Evolutionary conservation across 23 tunicate genomes (phyloP).

Genomic region (Ascidia mentula): DNA sequence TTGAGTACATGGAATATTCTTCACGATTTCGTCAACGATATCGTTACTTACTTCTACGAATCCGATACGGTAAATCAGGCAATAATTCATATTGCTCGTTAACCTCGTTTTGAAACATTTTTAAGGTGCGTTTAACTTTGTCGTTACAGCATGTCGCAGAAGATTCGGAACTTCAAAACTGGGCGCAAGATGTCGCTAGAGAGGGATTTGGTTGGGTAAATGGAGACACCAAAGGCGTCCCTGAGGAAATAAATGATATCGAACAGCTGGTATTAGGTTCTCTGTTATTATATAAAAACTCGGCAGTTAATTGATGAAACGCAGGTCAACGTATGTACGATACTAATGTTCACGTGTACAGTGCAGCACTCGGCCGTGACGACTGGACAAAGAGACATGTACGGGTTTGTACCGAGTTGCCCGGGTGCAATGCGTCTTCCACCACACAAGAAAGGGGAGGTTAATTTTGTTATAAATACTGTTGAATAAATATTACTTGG

Average conservation of each 20-base stretch:
- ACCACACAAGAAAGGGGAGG: conserved; percentile 48
- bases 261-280: conserved; percentile 23
- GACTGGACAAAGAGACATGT: conserved; percentile 2
- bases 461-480: too few species aligned
- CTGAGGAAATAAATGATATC: neutral
- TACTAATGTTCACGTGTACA: conserved; percentile 27
- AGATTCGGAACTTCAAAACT: conserved; percentile 48
- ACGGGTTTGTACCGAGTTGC: conserved; percentile 33
- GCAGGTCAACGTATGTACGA: conserved; percentile 25
- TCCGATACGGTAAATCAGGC: conserved; percentile 33
- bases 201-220: conserved; percentile 35
- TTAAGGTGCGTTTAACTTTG: neutral
- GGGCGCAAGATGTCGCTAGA: conserved; percentile 35
- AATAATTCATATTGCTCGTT: too few species aligned
- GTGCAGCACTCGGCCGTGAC: conserved; percentile 44
- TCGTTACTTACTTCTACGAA: conserved; percentile 31
- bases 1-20: conserved; percentile 36
- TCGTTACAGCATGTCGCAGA: conserved; percentile 31
- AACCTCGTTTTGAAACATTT: too few species aligned
- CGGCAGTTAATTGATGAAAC: neutral
- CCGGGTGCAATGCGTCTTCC: conserved; percentile 44
- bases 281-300: neutral
- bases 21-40: conserved; percentile 15
- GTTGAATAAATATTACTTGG: too few species aligned
- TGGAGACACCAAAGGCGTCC: conserved; percentile 17